These are phyloP conservation scores for Cirrhinus molitorella DNA, from an alignment of 2,797 vertebrate genomes.

Conservation along the genomic window DNA sequence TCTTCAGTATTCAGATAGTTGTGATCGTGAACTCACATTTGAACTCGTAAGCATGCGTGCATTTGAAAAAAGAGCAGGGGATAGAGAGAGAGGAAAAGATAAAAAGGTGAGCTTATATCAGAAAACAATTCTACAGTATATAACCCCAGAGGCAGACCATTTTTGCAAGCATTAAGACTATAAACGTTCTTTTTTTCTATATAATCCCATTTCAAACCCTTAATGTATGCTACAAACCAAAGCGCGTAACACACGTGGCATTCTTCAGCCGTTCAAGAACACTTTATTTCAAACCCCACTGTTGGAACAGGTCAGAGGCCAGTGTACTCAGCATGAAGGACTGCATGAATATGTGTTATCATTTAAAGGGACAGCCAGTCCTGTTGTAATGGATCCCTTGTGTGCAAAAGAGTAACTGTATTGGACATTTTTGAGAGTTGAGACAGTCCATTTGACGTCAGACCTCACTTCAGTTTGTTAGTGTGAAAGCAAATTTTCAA, in stretches of 20 bases:
- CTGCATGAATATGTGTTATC: slow-evolving; percentile 39
- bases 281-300: slow-evolving; percentile 21
- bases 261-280: slow-evolving; percentile 3
- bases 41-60: slow-evolving; percentile 17
- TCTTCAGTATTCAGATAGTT: slow-evolving; percentile 40
- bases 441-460: neutral
- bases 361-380: slow-evolving; percentile 40
- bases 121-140: slow-evolving; percentile 48
- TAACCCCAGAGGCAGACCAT: slow-evolving; percentile 28
- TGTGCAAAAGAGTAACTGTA: slow-evolving; percentile 34
- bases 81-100: slow-evolving; percentile 6
- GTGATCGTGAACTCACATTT: slow-evolving; percentile 33
- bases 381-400: slow-evolving; percentile 8
- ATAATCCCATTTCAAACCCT: slow-evolving; percentile 58
- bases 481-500: neutral
- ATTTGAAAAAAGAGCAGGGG: slow-evolving; percentile 2
- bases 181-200: slow-evolving; percentile 50
- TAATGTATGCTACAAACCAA: slow-evolving; percentile 29
- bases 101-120: slow-evolving; percentile 54
- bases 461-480: neutral
- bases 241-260: slow-evolving; percentile 26
- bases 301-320: slow-evolving; percentile 34
- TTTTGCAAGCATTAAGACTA: slow-evolving; percentile 42
- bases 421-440: slow-evolving; percentile 1
- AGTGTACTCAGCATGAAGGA: slow-evolving; percentile 22